Base-by-base conservation (phyloP, 2,888 invertebrate species). In the Drosophila stalkeri region DNA sequence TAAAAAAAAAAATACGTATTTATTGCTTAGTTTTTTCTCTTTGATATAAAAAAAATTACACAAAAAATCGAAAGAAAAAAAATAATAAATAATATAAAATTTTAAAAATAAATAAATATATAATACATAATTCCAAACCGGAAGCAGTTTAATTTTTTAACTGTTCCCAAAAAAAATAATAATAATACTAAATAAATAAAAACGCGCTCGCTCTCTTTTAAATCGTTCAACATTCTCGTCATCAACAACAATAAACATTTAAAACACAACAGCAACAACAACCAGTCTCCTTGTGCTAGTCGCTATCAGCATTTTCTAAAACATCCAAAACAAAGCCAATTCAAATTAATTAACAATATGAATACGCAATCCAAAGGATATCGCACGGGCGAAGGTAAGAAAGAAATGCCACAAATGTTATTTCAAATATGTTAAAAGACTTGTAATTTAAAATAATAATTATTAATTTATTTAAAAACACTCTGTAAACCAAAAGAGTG, bases 351-450 rank as follows among this genome's bases (percentile, higher is more conserved):
- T 54, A 64, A 54, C 88, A 92, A 80, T 67, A 93, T 93, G 92
- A 93, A 93, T 82, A 91, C 93, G 65, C 93, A 93, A 85, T 91
- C 93, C 67, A 93, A 93, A 77, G 92, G 90, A 80, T 93, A 91
- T 86, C 92, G 93, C 75, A 89, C 92, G 52, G 91, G 93, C 64
- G 93, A 93, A 91, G 93, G 93, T 93, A 88, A 83, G 87, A 77
- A 47, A 14, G 86, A 77, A 52, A 12, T 20, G 1, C 0, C 18
- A 5, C 6, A 23, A 16, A 33, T 55, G 18, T 55, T 41, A 55
- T 11, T 11, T 43, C 9, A 4, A 11, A 43, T 18, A 43, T 43
- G 43, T 43, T 44, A 44, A 20, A 20, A 20, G 20, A 44, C 9
- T 27, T 27, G 27, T 27, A 27, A 27, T 5, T 27, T 27, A 4